A percentile compares a stretch with the other conserved stretches of the same genome.
These are phyloP conservation scores for Parus major DNA, from an alignment of 2,113 vertebrate species.

Conservation along the genomic window DNA sequence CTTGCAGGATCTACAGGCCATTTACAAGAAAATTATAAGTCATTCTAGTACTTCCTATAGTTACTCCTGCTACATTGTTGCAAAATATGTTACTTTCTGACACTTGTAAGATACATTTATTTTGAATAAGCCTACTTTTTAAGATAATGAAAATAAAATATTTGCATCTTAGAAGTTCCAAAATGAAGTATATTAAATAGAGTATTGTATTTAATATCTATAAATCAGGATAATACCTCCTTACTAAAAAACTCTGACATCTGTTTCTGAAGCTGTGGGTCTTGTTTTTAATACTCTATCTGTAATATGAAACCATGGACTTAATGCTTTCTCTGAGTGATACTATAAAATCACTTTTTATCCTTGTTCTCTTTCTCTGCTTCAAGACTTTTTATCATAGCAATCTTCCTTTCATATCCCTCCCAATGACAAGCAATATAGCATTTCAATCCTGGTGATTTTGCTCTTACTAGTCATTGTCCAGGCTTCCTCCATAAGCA, in stretches of 20 bases:
- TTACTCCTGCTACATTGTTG: neutral
- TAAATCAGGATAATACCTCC: neutral
- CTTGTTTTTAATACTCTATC: neutral
- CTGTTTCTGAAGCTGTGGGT: neutral
- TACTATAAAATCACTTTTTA: neutral
- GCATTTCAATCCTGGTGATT: neutral
- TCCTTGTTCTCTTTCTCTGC: neutral
- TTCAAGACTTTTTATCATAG: neutral
- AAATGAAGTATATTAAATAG: neutral
- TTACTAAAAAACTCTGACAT: neutral
- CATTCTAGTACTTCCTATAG: neutral
- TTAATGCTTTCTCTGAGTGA: neutral
- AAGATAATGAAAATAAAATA: neutral
- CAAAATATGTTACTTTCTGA: neutral
- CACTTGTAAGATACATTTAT: neutral
- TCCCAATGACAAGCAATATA: neutral
- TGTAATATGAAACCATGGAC: neutral
- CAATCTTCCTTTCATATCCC: neutral
- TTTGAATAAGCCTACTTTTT: neutral
- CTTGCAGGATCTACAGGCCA: neutral
- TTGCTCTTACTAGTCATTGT: neutral
- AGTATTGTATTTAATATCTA: neutral
- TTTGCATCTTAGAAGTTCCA: neutral
- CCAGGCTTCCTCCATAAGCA: neutral
- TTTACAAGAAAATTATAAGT: neutral